phyloP scores from a whole-genome alignment of 2,888 invertebrate genomes.

The Leptopilina syphax region DNA sequence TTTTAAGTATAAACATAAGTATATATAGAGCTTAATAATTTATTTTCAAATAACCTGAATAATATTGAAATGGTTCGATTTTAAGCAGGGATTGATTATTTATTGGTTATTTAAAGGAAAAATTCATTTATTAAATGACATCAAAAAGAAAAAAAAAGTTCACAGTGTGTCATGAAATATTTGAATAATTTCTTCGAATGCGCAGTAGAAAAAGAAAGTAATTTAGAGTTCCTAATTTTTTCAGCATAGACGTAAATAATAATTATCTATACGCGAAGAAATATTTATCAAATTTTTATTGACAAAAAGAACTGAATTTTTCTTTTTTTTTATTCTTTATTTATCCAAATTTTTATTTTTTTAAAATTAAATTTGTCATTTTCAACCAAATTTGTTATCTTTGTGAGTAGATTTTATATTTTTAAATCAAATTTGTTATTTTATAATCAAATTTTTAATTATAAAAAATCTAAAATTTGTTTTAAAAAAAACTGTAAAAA shows the following conservation, averaged over 20 bases:
- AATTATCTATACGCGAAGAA: too few relatives aligned
- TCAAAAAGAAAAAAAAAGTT: not conserved
- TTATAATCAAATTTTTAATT: too few relatives aligned
- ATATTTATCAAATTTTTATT: too few relatives aligned
- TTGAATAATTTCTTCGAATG: conserved; percentile 12
- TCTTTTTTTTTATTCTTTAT: too few relatives aligned
- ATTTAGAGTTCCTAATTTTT: not conserved
- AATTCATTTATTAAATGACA: not conserved
- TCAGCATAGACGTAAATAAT: not conserved
- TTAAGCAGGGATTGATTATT: conserved; percentile 15
- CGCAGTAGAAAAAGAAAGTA: not conserved
- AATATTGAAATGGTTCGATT: conserved; percentile 20
- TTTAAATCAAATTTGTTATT: too few relatives aligned
- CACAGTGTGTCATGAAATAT: not conserved
- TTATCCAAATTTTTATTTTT: too few relatives aligned
- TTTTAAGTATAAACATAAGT: not conserved
- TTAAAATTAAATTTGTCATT: too few relatives aligned
- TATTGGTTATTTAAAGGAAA: not conserved
- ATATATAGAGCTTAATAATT: conserved; percentile 13
- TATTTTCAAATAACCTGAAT: conserved; percentile 18
- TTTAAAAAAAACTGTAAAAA: too few relatives aligned
- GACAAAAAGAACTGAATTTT: too few relatives aligned
- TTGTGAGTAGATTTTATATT: too few relatives aligned
- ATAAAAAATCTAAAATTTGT: too few relatives aligned
- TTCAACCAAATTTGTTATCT: too few relatives aligned